Percentiles rank a stretch among this genome's conserved stretches.
These are phyloP conservation scores for Tiphia femorata DNA, from an alignment of 2,888 invertebrate genomes.

Conservation along the genomic window DNA sequence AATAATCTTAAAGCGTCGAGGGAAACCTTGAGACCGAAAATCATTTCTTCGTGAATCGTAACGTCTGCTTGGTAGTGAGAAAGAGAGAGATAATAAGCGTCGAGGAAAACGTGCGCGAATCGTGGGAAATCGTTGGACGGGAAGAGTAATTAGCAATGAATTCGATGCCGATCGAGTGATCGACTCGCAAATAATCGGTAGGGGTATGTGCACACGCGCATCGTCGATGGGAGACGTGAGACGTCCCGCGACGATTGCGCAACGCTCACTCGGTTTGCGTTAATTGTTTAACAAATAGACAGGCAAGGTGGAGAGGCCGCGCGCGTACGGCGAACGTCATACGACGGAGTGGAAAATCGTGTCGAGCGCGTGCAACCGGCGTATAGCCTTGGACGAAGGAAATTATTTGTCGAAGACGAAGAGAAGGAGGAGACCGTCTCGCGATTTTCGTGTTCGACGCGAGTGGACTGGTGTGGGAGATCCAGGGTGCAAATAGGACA, in stretches of 20 bases:
- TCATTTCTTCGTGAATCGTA: too few relatives aligned
- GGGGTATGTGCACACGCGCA: background rate
- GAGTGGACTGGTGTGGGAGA: too few relatives aligned
- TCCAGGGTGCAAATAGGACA: too few relatives aligned
- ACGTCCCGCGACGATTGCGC: background rate
- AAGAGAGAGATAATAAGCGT: background rate
- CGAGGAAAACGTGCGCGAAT: background rate
- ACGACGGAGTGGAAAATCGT: constrained; percentile 27
- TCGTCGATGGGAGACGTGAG: background rate
- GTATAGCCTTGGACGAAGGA: constrained; percentile 21
- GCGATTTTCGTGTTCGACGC: background rate
- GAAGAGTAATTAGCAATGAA: background rate
- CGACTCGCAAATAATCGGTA: too few relatives aligned
- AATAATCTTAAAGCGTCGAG: too few relatives aligned
- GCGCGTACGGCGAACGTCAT: background rate
- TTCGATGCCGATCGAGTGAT: background rate
- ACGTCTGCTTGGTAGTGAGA: too few relatives aligned
- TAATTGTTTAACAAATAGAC: too few relatives aligned
- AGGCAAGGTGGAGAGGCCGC: background rate
- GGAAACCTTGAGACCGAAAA: too few relatives aligned
- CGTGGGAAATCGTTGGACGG: background rate
- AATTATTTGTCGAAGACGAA: constrained; percentile 28
- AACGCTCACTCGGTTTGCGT: too few relatives aligned
- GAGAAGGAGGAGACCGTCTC: background rate
- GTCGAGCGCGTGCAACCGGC: constrained; percentile 4